These are phyloP conservation scores for Hydractinia symbiolongicarpus DNA, from an alignment of 30 jellyfish, hydroid and myxozoan genomes.

Conservation along the genomic window DNA sequence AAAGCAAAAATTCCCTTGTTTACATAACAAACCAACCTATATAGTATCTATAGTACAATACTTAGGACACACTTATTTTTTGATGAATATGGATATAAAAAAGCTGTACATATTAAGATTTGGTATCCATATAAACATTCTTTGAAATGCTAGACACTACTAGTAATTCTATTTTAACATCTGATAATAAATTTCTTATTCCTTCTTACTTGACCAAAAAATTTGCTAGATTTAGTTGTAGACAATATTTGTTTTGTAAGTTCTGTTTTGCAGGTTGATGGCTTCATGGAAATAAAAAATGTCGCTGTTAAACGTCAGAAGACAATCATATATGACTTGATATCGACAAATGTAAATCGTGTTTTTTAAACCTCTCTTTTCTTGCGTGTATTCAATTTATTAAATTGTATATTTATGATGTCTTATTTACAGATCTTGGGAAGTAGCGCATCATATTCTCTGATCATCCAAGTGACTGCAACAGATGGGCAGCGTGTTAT, in stretches of 20 bases:
- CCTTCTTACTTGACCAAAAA: neutral
- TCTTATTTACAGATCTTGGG: constrained; percentile 38
- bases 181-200: no score
- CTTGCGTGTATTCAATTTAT: neutral
- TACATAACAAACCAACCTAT: no score
- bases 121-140: neutral
- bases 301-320: constrained; percentile 71
- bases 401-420: constrained; percentile 6
- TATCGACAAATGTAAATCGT: constrained; percentile 60
- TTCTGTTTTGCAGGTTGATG: constrained; percentile 64
- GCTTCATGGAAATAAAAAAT: constrained; percentile 68
- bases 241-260: neutral
- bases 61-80: no score
- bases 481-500: constrained; percentile 82
- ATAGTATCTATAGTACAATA: no score
- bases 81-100: no score
- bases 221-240: neutral
- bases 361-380: neutral
- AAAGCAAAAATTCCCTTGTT: no score
- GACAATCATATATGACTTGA: constrained; percentile 62
- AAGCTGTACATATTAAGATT: no score
- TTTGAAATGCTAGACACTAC: no score
- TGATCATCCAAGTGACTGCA: constrained; percentile 66
- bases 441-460: constrained; percentile 56
- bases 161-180: no score